These are phyloP conservation scores for Numenius phaeopus DNA, from an alignment of 2,797 vertebrate genomes.

Conservation along the genomic window DNA sequence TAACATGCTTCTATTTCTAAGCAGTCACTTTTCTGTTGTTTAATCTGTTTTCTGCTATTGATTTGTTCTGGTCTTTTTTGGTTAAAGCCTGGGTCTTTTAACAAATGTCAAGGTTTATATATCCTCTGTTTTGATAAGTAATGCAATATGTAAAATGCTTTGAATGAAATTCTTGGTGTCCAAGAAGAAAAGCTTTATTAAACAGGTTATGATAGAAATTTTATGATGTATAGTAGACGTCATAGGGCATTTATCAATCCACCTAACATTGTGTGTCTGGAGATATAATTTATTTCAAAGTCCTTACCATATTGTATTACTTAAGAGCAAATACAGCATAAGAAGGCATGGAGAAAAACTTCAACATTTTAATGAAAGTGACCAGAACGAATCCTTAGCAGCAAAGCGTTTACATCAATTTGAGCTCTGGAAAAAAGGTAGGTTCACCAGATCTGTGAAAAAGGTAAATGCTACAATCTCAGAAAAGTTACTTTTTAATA, in stretches of 20 bases:
- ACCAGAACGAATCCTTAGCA: constrained; percentile 84
- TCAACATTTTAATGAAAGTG: constrained; percentile 78
- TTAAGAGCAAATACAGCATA: constrained; percentile 76
- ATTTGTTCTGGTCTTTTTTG: constrained; percentile 80
- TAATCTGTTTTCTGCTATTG: constrained; percentile 80
- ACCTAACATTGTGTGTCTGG: constrained; percentile 67
- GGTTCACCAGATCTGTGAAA: constrained; percentile 22
- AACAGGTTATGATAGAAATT: constrained; percentile 76
- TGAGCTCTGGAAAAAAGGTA: constrained; percentile 66
- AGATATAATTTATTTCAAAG: constrained; percentile 77
- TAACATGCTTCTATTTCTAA: constrained; percentile 54
- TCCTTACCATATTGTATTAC: constrained; percentile 78
- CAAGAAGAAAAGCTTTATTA: constrained; percentile 72
- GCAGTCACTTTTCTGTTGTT: constrained; percentile 67
- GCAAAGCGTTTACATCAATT: constrained; percentile 76
- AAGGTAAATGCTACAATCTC: background rate
- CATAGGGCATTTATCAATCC: constrained; percentile 74
- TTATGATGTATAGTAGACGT: constrained; percentile 74
- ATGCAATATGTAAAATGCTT: constrained; percentile 82
- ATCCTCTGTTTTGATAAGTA: constrained; percentile 80
- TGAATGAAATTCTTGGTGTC: constrained; percentile 76
- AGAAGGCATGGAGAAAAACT: constrained; percentile 65
- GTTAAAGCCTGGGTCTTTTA: constrained; percentile 79
- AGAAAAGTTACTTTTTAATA: constrained; percentile 9
- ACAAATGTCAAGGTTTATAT: constrained; percentile 80